These are phyloP conservation scores for Atlantisia rogersi DNA, from an alignment of 2,113 vertebrate genomes.

Conservation along the genomic window DNA sequence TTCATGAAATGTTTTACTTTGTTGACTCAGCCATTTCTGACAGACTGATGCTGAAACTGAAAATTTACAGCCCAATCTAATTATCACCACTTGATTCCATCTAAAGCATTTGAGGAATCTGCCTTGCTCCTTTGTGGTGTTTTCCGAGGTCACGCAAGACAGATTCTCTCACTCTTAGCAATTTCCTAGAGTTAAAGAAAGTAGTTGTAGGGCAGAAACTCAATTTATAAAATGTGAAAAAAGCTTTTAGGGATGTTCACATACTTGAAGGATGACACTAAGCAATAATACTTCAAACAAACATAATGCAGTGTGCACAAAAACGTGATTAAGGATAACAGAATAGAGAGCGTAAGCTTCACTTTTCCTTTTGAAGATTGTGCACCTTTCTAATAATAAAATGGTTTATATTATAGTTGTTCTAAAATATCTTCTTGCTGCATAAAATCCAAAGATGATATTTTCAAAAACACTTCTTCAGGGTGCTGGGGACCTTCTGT, in stretches of 20 bases:
- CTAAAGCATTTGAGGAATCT: constrained; percentile 1
- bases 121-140: neutral
- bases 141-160: neutral
- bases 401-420: neutral
- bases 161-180: neutral
- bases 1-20: neutral
- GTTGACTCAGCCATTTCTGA: neutral
- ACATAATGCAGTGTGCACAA: fast-evolving
- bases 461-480: neutral
- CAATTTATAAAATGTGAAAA: neutral
- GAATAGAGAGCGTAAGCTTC: neutral
- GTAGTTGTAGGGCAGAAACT: neutral
- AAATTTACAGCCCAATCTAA: neutral
- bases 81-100: neutral
- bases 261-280: neutral
- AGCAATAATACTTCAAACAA: neutral
- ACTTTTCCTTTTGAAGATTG: neutral
- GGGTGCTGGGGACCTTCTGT: neutral
- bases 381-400: neutral
- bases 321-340: neutral
- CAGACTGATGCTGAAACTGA: neutral
- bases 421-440: neutral
- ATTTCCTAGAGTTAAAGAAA: neutral
- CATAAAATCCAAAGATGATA: neutral
- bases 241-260: neutral